These are phyloP conservation scores for Mylabris sibirica DNA, from an alignment of 2,888 invertebrate species.

Conservation along the genomic window DNA sequence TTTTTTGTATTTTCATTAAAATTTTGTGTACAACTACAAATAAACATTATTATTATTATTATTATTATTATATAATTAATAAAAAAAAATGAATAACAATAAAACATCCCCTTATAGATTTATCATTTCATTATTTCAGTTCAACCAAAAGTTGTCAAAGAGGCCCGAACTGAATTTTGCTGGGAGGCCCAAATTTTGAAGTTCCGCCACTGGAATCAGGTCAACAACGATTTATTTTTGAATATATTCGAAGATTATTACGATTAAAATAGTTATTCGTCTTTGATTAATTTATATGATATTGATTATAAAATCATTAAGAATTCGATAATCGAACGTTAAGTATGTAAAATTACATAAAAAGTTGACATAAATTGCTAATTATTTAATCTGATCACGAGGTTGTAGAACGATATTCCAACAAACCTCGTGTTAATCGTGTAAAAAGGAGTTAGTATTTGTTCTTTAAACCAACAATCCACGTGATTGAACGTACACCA, in stretches of 20 bases:
- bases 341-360: constrained; percentile 26
- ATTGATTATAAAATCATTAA: background rate
- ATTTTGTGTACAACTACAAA: too few relatives aligned
- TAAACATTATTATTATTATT: too few relatives aligned
- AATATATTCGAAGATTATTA: background rate
- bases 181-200: too few relatives aligned
- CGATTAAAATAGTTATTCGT: background rate
- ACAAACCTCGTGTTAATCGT: constrained; percentile 22
- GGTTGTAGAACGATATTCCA: constrained; percentile 24
- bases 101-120: too few relatives aligned
- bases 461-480: constrained; percentile 16
- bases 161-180: too few relatives aligned
- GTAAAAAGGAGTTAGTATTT: constrained; percentile 23
- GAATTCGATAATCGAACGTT: constrained; percentile 10
- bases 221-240: background rate
- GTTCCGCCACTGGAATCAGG: too few relatives aligned
- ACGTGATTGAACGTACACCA: constrained; percentile 21
- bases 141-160: too few relatives aligned
- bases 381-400: constrained; percentile 33
- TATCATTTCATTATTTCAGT: too few relatives aligned
- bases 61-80: too few relatives aligned
- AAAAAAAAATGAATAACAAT: too few relatives aligned
- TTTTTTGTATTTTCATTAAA: too few relatives aligned
- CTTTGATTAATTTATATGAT: background rate
- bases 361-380: background rate